These are phyloP conservation scores for Leucopsar rothschildi DNA, from an alignment of 2,113 vertebrate genomes.

Conservation along the genomic window DNA sequence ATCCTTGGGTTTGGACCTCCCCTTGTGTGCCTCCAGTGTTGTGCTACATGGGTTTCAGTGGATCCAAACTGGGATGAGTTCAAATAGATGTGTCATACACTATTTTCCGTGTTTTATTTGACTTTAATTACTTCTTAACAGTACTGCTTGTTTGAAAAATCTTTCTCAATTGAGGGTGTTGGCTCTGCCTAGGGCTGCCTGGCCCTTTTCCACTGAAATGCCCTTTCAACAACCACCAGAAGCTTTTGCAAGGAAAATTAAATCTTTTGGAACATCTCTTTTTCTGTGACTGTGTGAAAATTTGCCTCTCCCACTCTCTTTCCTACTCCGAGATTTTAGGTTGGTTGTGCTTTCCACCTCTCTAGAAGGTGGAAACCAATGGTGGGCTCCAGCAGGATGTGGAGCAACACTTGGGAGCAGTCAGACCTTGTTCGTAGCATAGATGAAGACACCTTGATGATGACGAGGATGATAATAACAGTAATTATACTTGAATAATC, in stretches of 20 bases:
- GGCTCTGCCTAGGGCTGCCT: conserved; percentile 34
- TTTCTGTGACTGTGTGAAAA: neutral
- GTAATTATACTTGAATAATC: neutral
- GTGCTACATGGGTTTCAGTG: neutral
- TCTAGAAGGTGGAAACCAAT: neutral
- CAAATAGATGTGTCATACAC: conserved; percentile 22
- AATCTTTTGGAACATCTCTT: neutral
- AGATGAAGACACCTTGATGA: neutral
- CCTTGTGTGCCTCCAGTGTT: neutral
- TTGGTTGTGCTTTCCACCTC: neutral
- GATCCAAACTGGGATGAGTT: neutral
- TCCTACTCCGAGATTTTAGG: neutral
- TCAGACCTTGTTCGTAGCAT: neutral
- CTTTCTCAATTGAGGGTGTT: conserved; percentile 50
- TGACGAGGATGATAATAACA: neutral
- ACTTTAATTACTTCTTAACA: conserved; percentile 49
- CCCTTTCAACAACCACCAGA: conserved; percentile 9
- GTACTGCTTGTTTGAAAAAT: conserved; percentile 10
- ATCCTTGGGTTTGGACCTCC: neutral
- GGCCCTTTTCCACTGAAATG: conserved; percentile 28
- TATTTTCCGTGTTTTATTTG: conserved; percentile 43
- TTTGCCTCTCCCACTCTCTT: neutral
- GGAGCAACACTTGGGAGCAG: accelerated
- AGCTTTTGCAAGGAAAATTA: neutral
- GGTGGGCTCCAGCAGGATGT: neutral